Conservation (phyloP, 2,113 vertebrate genomes). For the Alosa alosa region DNA sequence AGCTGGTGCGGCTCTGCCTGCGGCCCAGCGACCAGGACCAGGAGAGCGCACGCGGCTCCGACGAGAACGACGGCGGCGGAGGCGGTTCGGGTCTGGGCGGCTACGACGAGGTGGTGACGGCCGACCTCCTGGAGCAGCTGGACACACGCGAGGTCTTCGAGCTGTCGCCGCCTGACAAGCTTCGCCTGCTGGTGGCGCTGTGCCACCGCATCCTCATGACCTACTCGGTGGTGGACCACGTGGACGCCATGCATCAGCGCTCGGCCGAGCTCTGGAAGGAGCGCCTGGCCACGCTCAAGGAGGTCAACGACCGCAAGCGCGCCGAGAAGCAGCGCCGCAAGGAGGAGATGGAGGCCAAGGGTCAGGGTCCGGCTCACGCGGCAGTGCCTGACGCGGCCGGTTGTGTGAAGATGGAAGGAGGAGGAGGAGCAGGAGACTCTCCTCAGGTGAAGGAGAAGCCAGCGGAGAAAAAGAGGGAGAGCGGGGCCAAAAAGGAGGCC, state of each 20-base stretch:
- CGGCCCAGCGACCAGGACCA: constrained; percentile 87
- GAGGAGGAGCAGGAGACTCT: constrained; percentile 60
- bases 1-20: constrained; percentile 89
- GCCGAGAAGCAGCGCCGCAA: constrained; percentile 87
- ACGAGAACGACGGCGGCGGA: constrained; percentile 68
- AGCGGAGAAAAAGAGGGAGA: constrained; percentile 59
- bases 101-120: constrained; percentile 87
- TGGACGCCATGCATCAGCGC: constrained; percentile 85
- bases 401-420: constrained; percentile 46
- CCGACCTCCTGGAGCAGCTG: constrained; percentile 89
- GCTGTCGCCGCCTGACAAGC: constrained; percentile 86
- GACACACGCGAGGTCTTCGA: constrained; percentile 93
- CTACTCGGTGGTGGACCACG: constrained; percentile 91
- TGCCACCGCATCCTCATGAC: constrained; percentile 98
- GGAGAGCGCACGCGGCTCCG: constrained; percentile 76
- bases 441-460: constrained; percentile 68
- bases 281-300: constrained; percentile 86
- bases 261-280: constrained; percentile 94
- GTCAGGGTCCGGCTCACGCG: constrained; percentile 46
- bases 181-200: constrained; percentile 83
- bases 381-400: constrained; percentile 62
- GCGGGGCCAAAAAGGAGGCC: constrained; percentile 44
- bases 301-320: constrained; percentile 89
- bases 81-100: constrained; percentile 17
- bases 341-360: constrained; percentile 83